A percentile compares a stretch with the other conserved stretches of the same genome.
These are phyloP conservation scores for Lepeophtheirus nordmannii DNA, from an alignment of 2,888 invertebrate genomes.

Conservation along the genomic window DNA sequence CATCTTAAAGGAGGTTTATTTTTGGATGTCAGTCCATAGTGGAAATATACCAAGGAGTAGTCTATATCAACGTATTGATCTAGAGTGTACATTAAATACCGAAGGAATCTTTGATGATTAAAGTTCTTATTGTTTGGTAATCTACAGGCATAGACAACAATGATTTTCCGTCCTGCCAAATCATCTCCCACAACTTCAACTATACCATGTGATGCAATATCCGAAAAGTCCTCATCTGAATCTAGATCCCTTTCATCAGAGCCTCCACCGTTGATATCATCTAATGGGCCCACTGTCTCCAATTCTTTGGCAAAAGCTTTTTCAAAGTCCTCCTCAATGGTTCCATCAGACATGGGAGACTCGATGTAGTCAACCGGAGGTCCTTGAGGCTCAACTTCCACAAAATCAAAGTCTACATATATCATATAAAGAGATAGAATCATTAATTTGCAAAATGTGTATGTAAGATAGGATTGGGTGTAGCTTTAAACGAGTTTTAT, in stretches of 20 bases:
- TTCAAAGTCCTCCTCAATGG: constrained; percentile 79
- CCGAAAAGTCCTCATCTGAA: constrained; percentile 46
- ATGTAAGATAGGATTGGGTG: too few relatives aligned
- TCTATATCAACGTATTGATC: constrained; percentile 97
- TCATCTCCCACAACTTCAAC: constrained; percentile 72
- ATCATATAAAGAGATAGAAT: neutral
- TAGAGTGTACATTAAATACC: constrained; percentile 80
- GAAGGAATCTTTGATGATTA: constrained; percentile 57
- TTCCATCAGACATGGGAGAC: constrained; percentile 64
- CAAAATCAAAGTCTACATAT: constrained; percentile 27
- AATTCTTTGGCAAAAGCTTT: constrained; percentile 48
- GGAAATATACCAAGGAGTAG: constrained; percentile 94
- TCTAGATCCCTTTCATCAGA: constrained; percentile 27
- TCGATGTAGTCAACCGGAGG: constrained; percentile 40
- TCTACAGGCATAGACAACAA: constrained; percentile 86
- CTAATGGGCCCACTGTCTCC: constrained; percentile 27
- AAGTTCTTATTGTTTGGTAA: constrained; percentile 62
- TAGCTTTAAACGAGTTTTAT: too few relatives aligned
- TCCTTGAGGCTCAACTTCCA: constrained; percentile 21
- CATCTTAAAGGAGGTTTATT: constrained; percentile 91
- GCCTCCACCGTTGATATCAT: constrained; percentile 32
- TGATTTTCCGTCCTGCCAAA: constrained; percentile 67
- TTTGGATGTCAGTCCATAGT: constrained; percentile 82
- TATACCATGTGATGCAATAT: constrained; percentile 57
- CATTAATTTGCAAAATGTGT: too few relatives aligned